Conservation (phyloP, 2,888 invertebrate genomes). For the Orchesellides sinensis region DNA sequence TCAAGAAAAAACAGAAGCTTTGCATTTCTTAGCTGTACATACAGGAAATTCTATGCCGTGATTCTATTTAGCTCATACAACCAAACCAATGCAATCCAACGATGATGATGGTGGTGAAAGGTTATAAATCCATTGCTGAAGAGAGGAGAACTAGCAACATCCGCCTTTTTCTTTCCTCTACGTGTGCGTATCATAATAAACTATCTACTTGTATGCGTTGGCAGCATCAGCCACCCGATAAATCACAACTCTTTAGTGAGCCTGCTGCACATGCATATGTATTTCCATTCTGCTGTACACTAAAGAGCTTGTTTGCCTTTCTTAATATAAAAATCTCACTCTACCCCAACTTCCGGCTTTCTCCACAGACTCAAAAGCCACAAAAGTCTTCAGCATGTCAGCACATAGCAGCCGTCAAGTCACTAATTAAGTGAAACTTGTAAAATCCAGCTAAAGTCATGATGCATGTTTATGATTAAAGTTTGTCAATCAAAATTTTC, state of each 20-base stretch:
- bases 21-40: too few relatives aligned
- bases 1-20: background rate
- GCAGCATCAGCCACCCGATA: background rate
- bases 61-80: too few relatives aligned
- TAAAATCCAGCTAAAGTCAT: constrained; percentile 41
- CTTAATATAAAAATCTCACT: background rate
- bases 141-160: too few relatives aligned
- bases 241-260: background rate
- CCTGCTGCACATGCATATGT: background rate
- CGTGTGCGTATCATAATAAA: background rate
- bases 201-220: background rate
- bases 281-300: background rate
- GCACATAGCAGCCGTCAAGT: too few relatives aligned
- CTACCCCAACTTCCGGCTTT: background rate
- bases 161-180: background rate
- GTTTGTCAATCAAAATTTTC: constrained; percentile 36
- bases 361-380: too few relatives aligned
- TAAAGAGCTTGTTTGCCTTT: background rate
- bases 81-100: too few relatives aligned
- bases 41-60: too few relatives aligned
- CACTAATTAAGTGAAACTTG: constrained; percentile 56
- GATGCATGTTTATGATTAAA: constrained; percentile 23
- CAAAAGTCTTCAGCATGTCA: too few relatives aligned
- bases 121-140: constrained; percentile 9
- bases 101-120: background rate